Conservation (phyloP, 2,113 vertebrate genomes). For the Sakesphorus luctuosus region DNA sequence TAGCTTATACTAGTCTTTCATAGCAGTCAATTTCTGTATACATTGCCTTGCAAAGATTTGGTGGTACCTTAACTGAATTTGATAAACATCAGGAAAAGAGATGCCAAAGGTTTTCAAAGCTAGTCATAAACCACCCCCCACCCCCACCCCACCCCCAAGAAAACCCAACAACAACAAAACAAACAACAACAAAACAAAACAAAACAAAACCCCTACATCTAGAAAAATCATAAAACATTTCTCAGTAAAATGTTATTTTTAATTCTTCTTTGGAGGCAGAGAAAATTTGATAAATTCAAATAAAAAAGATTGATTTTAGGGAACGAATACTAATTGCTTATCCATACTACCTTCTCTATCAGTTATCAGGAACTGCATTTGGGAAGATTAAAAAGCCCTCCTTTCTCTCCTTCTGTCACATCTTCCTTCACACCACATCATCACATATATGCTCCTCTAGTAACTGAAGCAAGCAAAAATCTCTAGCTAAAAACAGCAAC, state of each 20-base stretch:
- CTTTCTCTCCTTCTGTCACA: neutral
- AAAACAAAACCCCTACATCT: neutral
- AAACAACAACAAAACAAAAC: no score
- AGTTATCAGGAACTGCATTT: neutral
- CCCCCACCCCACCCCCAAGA: no score
- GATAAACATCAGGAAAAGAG: neutral
- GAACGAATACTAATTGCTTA: neutral
- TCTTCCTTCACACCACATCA: rapidly evolving
- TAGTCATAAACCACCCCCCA: neutral
- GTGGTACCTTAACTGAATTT: conserved; percentile 19
- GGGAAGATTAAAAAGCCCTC: neutral
- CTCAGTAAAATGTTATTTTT: conserved; percentile 14
- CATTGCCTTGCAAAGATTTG: neutral
- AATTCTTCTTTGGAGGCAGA: neutral
- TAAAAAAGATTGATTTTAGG: neutral
- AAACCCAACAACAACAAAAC: neutral
- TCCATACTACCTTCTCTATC: neutral
- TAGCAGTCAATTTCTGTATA: neutral
- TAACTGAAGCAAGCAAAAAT: neutral
- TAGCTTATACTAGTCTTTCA: neutral
- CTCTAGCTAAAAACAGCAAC: neutral
- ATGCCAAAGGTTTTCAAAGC: neutral
- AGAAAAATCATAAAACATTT: conserved; percentile 16
- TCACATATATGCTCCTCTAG: neutral
- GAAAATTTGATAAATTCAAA: conserved; percentile 5